Evolutionary conservation across 2,113 vertebrate species (phyloP).

Genomic region (Lampris incognitus): DNA sequence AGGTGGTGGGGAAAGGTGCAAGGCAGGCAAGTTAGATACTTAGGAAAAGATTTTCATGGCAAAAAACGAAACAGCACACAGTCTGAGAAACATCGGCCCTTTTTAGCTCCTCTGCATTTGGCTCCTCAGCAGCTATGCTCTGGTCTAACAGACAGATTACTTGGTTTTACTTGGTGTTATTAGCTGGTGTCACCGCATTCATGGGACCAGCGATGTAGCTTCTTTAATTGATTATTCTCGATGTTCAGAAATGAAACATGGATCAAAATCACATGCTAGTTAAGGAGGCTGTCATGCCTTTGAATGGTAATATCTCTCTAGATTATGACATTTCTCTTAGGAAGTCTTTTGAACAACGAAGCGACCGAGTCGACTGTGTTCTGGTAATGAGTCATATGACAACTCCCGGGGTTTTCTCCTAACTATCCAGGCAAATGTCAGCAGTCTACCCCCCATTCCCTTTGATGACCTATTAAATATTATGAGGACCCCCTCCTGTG

Average conservation of each 20-base stretch:
- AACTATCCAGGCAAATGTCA: conserved; percentile 85
- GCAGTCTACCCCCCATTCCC: conserved; percentile 84
- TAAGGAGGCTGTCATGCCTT: conserved; percentile 70
- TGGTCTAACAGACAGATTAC: background rate
- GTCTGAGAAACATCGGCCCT: conserved; percentile 5
- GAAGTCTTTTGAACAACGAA: conserved; percentile 74
- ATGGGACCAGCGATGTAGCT: conserved; percentile 59
- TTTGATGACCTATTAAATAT: conserved; percentile 89
- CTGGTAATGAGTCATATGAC: conserved; percentile 86
- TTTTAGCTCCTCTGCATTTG: conserved; percentile 18
- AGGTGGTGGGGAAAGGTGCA: conserved; percentile 24
- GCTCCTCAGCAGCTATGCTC: conserved; percentile 27
- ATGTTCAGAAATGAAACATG: conserved; percentile 70
- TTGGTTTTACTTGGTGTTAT: conserved; percentile 35
- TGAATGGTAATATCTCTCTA: conserved; percentile 55
- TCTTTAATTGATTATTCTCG: conserved; percentile 74
- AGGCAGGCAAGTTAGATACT: conserved; percentile 44
- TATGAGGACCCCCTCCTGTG: conserved; percentile 84
- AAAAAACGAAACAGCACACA: conserved; percentile 13
- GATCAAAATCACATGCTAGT: conserved; percentile 69
- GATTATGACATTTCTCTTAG: conserved; percentile 66
- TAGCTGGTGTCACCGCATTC: conserved; percentile 53
- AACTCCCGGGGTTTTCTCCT: conserved; percentile 85
- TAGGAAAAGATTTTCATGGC: conserved; percentile 25
- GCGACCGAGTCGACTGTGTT: conserved; percentile 71